Percentiles rank a stretch among this genome's conserved stretches.
Conservation (phyloP, 1,140 invertebrate species). For the Elymnias hypermnestra region DNA sequence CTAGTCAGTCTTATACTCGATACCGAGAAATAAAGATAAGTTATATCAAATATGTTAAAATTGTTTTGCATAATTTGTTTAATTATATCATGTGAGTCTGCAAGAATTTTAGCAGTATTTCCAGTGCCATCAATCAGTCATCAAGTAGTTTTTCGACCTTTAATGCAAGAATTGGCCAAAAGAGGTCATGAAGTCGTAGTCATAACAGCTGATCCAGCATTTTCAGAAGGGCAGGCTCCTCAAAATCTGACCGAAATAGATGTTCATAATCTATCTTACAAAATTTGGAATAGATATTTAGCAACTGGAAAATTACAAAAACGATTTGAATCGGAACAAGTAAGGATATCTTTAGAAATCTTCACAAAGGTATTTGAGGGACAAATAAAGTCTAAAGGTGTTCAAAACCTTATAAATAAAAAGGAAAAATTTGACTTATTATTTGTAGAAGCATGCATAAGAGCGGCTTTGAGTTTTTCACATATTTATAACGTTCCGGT, state of each 20-base stretch:
- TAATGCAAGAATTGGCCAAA: constrained; percentile 53
- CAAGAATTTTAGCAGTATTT: constrained; percentile 69
- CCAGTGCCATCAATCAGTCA: no score
- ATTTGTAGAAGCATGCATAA: constrained; percentile 28
- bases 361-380: constrained; percentile 19
- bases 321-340: constrained; percentile 4
- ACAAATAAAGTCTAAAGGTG: constrained; percentile 19
- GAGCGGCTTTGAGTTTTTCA: constrained; percentile 21
- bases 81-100: constrained; percentile 5
- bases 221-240: constrained; percentile 28
- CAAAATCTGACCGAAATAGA: constrained; percentile 44
- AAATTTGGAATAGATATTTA: constrained; percentile 17
- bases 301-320: constrained; percentile 14
- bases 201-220: constrained; percentile 42
- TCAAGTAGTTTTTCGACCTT: constrained; percentile 66
- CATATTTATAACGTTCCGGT: constrained; percentile 38
- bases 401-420: constrained; percentile 25
- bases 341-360: constrained; percentile 9
- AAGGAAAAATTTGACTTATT: constrained; percentile 31
- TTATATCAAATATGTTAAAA: no score
- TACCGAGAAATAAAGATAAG: no score
- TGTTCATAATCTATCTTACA: constrained; percentile 37
- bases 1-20: no score
- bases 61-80: no score
- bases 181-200: constrained; percentile 71